A percentile compares a stretch with the other conserved stretches of the same genome.
Evolutionary conservation across 1,140 invertebrate species (phyloP).

Genomic region (Aplysia californica): DNA sequence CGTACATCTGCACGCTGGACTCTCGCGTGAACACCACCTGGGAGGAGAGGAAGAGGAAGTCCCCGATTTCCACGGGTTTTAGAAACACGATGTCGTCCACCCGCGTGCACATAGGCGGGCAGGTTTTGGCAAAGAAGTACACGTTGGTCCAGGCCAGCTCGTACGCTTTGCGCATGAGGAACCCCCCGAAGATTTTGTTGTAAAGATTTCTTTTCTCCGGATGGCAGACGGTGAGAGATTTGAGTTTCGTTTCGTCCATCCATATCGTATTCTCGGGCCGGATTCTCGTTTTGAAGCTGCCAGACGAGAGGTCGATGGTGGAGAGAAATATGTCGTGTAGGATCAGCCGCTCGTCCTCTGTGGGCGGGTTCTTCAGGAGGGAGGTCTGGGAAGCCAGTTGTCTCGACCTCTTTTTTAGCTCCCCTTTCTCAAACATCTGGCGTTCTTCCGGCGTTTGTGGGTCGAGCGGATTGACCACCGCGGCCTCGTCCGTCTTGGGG

Average conservation of each 20-base stretch:
- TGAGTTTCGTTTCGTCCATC: conserved; percentile 76
- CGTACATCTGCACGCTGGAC: too few relatives aligned
- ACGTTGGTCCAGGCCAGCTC: conserved; percentile 83
- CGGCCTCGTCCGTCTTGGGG: conserved; percentile 40
- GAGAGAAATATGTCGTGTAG: conserved; percentile 78
- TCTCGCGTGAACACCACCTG: too few relatives aligned
- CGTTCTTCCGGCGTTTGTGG: background rate
- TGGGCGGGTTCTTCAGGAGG: conserved; percentile 76
- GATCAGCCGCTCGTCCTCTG: conserved; percentile 74
- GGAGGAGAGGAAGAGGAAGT: conserved; percentile 77
- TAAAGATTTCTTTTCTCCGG: conserved; percentile 82
- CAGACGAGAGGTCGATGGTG: conserved; percentile 70
- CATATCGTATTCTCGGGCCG: conserved; percentile 74
- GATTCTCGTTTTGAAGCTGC: conserved; percentile 68
- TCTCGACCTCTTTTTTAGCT: conserved; percentile 69
- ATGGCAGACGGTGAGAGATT: conserved; percentile 77
- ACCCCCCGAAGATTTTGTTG: conserved; percentile 87
- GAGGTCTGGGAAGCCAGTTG: conserved; percentile 69
- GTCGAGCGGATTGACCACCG: background rate
- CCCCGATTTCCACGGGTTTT: conserved; percentile 80
- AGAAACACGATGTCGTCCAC: conserved; percentile 82
- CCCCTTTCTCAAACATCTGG: background rate
- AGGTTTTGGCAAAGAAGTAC: too few relatives aligned
- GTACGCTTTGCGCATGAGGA: conserved; percentile 82
- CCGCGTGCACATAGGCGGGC: conserved; percentile 70